Evolutionary conservation across 2,113 vertebrate genomes (phyloP).

Genomic region (Sigmodon hispidus): DNA sequence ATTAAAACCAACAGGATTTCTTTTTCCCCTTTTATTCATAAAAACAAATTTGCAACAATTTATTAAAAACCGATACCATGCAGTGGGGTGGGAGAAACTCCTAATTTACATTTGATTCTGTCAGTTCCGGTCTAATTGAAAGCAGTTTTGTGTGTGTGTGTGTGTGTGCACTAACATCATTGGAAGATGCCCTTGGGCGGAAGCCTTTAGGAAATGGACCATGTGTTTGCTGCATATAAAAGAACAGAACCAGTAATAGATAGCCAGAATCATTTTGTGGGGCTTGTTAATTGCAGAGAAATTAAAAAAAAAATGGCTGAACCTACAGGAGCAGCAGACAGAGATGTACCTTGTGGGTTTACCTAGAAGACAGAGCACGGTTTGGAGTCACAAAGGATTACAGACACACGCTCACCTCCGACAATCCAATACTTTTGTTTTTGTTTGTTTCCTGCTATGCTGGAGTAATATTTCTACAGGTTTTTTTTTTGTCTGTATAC

Average conservation of each 20-base stretch:
- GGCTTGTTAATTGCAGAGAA: constrained; percentile 87
- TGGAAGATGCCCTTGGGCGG: constrained; percentile 90
- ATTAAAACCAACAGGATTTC: constrained; percentile 64
- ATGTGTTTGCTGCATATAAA: constrained; percentile 89
- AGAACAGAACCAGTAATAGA: constrained; percentile 88
- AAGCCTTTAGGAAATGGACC: constrained; percentile 89
- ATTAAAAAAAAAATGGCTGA: constrained; percentile 84
- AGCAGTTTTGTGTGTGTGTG: constrained; percentile 78
- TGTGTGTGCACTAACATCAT: constrained; percentile 88
- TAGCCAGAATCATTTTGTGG: constrained; percentile 89
- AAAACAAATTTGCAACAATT: constrained; percentile 94
- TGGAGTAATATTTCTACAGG: constrained; percentile 94
- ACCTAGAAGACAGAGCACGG: constrained; percentile 90
- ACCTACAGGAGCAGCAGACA: constrained; percentile 88
- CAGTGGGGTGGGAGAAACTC: constrained; percentile 92
- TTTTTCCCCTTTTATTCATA: constrained; percentile 92
- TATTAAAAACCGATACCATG: constrained; percentile 95
- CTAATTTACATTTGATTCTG: constrained; percentile 90
- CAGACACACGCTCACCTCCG: constrained; percentile 90
- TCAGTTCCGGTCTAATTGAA: constrained; percentile 91
- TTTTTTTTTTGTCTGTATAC: constrained; percentile 88
- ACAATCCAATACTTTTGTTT: constrained; percentile 87
- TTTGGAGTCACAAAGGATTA: constrained; percentile 89
- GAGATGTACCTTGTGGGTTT: constrained; percentile 87
- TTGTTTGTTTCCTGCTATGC: constrained; percentile 85